Evolutionary conservation across 2,888 invertebrate species (phyloP).

Genomic region (Drosophila stalkeri): DNA sequence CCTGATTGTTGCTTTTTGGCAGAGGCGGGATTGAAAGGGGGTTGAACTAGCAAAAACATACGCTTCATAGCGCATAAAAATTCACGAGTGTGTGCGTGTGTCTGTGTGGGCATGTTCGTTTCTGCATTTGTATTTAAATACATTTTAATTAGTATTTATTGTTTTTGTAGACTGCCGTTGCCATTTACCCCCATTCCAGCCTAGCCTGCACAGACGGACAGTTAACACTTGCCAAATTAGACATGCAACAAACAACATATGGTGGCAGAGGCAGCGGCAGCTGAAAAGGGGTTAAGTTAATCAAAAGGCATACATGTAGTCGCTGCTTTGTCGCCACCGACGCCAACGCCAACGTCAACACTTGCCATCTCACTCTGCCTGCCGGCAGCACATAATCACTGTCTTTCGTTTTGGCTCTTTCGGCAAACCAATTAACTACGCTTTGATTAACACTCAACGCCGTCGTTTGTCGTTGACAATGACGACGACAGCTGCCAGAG

Average conservation of each 20-base stretch:
- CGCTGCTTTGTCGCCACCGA: conserved; percentile 5
- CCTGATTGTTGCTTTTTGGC: conserved; percentile 19
- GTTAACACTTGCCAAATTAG: conserved; percentile 77
- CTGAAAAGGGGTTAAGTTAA: conserved; percentile 66
- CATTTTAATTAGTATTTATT: conserved; percentile 80
- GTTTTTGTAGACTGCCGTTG: conserved; percentile 59
- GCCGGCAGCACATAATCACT: conserved; percentile 59
- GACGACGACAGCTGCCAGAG: conserved; percentile 70
- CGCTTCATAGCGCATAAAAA: conserved; percentile 59
- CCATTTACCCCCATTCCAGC: conserved; percentile 9
- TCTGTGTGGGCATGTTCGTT: conserved; percentile 40
- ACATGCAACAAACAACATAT: conserved; percentile 63
- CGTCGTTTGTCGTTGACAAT: conserved; percentile 65
- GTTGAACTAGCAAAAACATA: conserved; percentile 49
- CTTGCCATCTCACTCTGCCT: neutral
- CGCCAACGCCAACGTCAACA: neutral
- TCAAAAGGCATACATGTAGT: conserved; percentile 47
- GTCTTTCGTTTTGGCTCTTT: conserved; percentile 72
- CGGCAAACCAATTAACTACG: conserved; percentile 80
- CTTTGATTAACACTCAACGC: conserved; percentile 81
- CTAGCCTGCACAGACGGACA: conserved; percentile 23
- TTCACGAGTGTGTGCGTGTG: conserved; percentile 23
- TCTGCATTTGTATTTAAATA: conserved; percentile 71
- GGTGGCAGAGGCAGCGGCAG: conserved; percentile 6
- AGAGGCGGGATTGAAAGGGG: neutral